Conservation (phyloP, 2,113 vertebrate species). For the Ceuthmochares aereus region DNA sequence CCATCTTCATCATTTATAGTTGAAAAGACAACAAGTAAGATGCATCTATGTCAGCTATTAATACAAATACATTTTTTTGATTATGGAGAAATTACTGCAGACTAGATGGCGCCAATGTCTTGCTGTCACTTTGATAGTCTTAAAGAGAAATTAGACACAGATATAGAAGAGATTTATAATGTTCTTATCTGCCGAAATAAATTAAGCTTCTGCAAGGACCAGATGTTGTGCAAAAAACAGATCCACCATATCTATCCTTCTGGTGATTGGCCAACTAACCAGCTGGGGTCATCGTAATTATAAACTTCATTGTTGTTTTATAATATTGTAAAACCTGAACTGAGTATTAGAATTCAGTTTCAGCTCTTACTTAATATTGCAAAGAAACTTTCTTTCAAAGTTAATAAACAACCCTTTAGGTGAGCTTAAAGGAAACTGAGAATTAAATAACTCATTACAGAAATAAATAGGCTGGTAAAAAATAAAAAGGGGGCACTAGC, state of each 20-base stretch:
- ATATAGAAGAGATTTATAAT: not conserved
- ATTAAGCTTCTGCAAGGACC: not conserved
- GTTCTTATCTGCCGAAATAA: not conserved
- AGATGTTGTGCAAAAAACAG: not conserved
- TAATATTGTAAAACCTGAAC: not conserved
- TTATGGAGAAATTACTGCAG: not conserved
- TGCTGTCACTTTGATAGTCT: not conserved
- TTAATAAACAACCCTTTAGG: not conserved
- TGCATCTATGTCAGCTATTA: not conserved
- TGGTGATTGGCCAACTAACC: not conserved
- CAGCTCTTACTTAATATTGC: not conserved
- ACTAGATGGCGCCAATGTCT: not conserved
- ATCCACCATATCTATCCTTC: not conserved
- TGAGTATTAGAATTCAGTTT: not conserved
- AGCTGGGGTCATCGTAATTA: not conserved
- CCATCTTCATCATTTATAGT: not conserved
- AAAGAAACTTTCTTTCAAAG: conserved; percentile 17
- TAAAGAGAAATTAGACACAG: not conserved
- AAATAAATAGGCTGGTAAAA: not conserved
- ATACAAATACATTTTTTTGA: not conserved
- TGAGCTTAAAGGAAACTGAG: not conserved
- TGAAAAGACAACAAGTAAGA: not conserved
- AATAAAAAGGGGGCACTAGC: not conserved
- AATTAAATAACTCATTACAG: conserved; percentile 7
- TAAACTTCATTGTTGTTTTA: not conserved